These are phyloP conservation scores for Leptonema lineaticorne DNA, from an alignment of 1,140 invertebrate genomes.

Conservation along the genomic window DNA sequence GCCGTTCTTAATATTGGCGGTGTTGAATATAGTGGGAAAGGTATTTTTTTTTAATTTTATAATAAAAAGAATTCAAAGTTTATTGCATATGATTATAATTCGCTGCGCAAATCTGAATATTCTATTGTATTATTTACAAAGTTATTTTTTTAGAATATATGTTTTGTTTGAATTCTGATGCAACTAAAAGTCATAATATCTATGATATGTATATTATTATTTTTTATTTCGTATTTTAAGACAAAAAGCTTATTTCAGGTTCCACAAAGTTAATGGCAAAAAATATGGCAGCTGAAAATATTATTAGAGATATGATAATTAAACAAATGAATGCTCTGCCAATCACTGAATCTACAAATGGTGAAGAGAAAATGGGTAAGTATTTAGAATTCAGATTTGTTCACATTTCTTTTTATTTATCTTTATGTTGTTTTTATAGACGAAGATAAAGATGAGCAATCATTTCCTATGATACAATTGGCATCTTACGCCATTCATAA, in stretches of 20 bases:
- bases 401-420: background rate
- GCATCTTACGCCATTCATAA: slow-evolving; percentile 76
- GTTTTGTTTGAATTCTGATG: slow-evolving; percentile 15
- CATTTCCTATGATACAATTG: slow-evolving; percentile 71
- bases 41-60: slow-evolving; percentile 41
- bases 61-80: background rate
- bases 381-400: too few relatives aligned
- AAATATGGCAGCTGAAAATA: slow-evolving; percentile 71
- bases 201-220: background rate
- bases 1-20: slow-evolving; percentile 49
- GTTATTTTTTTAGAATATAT: slow-evolving; percentile 1
- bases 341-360: slow-evolving; percentile 38
- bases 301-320: slow-evolving; percentile 67
- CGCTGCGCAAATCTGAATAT: slow-evolving; percentile 43
- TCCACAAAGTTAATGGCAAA: slow-evolving; percentile 58
- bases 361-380: slow-evolving; percentile 38
- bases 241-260: slow-evolving; percentile 45
- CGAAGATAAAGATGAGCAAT: slow-evolving; percentile 55
- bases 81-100: slow-evolving; percentile 38
- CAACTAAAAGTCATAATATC: too few relatives aligned
- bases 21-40: slow-evolving; percentile 48
- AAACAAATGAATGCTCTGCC: slow-evolving; percentile 63
- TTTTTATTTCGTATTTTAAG: background rate
- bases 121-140: background rate
- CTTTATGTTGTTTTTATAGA: background rate